A percentile compares a stretch with the other conserved stretches of the same genome.
phyloP scores from a whole-genome alignment of 2,113 vertebrate genomes.

The Larimichthys polyactis region DNA sequence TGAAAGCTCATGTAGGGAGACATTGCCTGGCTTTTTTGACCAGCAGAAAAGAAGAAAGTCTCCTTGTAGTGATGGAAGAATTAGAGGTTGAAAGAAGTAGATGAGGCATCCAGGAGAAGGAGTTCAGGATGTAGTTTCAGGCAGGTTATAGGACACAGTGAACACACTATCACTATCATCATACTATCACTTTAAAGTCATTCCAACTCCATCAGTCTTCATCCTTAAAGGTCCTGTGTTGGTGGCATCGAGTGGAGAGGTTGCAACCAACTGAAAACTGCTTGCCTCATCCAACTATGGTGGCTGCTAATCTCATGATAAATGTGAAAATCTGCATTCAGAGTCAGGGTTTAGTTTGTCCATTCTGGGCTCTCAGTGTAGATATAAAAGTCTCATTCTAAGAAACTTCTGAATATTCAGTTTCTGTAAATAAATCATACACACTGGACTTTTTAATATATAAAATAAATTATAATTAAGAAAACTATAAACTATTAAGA shows the following conservation, averaged over 20 bases:
- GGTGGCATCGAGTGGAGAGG: too few relatives aligned
- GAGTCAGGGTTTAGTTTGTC: too few relatives aligned
- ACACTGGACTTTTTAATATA: background rate
- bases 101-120: background rate
- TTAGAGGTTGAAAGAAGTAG: background rate
- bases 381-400: too few relatives aligned
- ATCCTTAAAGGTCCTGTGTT: background rate
- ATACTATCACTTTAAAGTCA: constrained; percentile 10
- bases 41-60: background rate
- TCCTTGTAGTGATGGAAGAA: background rate
- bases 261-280: too few relatives aligned
- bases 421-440: too few relatives aligned
- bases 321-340: too few relatives aligned
- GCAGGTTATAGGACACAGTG: background rate
- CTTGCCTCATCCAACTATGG: too few relatives aligned
- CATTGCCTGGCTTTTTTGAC: background rate
- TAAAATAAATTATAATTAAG: background rate
- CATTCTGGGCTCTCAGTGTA: too few relatives aligned
- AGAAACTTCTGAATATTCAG: too few relatives aligned
- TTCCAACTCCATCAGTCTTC: constrained; percentile 22
- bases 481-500: background rate
- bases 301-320: too few relatives aligned
- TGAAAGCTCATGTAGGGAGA: background rate
- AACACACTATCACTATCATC: too few relatives aligned
- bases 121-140: background rate